phyloP scores from a whole-genome alignment of 2,113 vertebrate species.

The Centropus unirufus region DNA sequence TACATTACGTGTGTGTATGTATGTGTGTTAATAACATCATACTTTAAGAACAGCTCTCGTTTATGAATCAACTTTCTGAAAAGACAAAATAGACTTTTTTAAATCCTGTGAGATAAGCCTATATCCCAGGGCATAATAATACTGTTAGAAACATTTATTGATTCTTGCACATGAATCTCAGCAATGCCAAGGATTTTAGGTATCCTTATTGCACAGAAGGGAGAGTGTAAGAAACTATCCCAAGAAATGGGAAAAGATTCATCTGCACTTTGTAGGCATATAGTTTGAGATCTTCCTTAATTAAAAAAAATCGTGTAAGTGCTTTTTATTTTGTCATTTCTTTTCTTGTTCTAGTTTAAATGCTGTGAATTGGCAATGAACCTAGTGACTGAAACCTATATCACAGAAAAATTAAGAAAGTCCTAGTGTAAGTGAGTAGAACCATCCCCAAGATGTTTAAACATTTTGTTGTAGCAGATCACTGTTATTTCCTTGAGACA shows the following conservation, averaged over 20 bases:
- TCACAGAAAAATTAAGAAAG: neutral
- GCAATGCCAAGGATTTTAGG: neutral
- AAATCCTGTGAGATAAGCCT: neutral
- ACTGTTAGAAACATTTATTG: neutral
- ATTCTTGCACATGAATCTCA: neutral
- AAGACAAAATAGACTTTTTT: neutral
- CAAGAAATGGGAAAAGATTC: neutral
- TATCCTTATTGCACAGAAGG: neutral
- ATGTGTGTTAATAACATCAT: neutral
- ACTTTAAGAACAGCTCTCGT: neutral
- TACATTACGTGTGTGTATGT: rapidly evolving
- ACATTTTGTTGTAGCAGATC: neutral
- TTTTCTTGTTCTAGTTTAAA: neutral
- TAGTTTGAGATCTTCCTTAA: neutral
- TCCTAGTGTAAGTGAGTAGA: neutral
- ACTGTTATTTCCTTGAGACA: slow-evolving; percentile 22
- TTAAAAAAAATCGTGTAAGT: neutral
- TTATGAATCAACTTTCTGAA: neutral
- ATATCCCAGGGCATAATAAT: neutral
- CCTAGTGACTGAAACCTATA: neutral
- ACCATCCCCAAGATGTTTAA: neutral
- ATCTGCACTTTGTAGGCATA: neutral
- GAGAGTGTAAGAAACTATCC: neutral
- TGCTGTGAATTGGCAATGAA: neutral
- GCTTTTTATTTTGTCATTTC: neutral